Conservation (phyloP, 1,140 invertebrate genomes). For the Cardiocondyla obscurior region DNA sequence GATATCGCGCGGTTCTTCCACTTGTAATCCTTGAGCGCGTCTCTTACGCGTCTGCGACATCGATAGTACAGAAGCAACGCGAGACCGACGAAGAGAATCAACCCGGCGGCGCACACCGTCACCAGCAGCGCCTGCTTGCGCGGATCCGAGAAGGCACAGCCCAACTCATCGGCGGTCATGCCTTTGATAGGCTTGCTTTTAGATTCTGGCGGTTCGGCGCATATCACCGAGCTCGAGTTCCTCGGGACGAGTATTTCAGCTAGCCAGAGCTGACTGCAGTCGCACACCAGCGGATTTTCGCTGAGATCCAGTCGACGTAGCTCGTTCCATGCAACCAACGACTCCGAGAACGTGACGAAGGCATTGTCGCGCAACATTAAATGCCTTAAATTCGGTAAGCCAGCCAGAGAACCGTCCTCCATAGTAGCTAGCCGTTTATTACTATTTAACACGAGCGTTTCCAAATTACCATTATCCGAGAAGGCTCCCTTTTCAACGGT, state of each 20-base stretch:
- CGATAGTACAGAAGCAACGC: constrained; percentile 90
- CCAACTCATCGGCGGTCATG: constrained; percentile 90
- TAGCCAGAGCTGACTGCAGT: constrained; percentile 92
- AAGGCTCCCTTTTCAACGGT: constrained; percentile 90
- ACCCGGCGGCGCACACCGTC: constrained; percentile 87
- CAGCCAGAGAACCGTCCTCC: constrained; percentile 90
- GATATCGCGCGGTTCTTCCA: constrained; percentile 90
- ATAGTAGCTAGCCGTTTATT: constrained; percentile 89
- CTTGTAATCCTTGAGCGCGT: constrained; percentile 92
- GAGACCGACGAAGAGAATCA: constrained; percentile 88
- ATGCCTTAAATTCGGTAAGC: constrained; percentile 90
- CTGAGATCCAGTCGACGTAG: constrained; percentile 90
- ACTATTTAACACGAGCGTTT: constrained; percentile 89
- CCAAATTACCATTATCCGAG: constrained; percentile 91
- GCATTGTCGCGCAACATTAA: constrained; percentile 91
- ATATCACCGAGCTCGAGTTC: constrained; percentile 90
- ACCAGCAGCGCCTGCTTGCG: constrained; percentile 91
- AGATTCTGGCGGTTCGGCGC: constrained; percentile 88
- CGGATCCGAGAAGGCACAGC: constrained; percentile 90
- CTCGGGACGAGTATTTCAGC: constrained; percentile 89
- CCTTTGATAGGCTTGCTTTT: constrained; percentile 88
- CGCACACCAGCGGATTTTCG: constrained; percentile 93
- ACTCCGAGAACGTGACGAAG: constrained; percentile 89
- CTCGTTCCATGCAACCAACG: constrained; percentile 91
- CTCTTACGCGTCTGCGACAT: constrained; percentile 89